Evolutionary conservation across 1,140 invertebrate genomes (phyloP).

Genomic region (Drosophila tristis): DNA sequence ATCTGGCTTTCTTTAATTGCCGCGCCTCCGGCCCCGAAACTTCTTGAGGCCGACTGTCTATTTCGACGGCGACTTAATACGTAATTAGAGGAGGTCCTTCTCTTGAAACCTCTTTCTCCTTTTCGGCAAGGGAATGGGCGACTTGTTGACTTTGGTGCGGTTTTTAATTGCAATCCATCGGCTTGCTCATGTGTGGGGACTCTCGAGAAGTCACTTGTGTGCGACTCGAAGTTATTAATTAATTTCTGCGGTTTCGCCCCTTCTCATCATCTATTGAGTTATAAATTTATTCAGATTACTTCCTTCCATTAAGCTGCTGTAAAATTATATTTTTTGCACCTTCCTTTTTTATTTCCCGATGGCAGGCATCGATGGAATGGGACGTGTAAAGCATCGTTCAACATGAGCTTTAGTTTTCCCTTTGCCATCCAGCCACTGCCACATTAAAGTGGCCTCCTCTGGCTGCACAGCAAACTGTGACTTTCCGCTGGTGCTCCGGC

Average conservation of each 20-base stretch:
- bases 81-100: conserved; percentile 46
- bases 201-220: conserved; percentile 15
- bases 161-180: conserved; percentile 60
- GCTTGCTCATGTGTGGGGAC: conserved; percentile 12
- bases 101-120: too few relatives aligned
- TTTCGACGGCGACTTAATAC: conserved; percentile 42
- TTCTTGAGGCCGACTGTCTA: conserved; percentile 55
- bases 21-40: conserved; percentile 28
- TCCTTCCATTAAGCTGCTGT: background rate
- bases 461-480: too few relatives aligned
- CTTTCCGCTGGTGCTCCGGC: background rate
- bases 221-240: conserved; percentile 60
- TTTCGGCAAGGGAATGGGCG: background rate
- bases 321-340: too few relatives aligned
- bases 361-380: too few relatives aligned
- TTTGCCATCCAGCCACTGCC: background rate
- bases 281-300: conserved; percentile 33
- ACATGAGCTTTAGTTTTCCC: background rate
- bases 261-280: conserved; percentile 62
- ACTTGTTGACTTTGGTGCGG: conserved; percentile 63
- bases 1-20: conserved; percentile 66
- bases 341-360: too few relatives aligned
- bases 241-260: conserved; percentile 56
- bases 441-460: too few relatives aligned
- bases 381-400: background rate